Evolutionary conservation across 2,797 vertebrate species (phyloP).

Genomic region (Rhynchotus rufescens): DNA sequence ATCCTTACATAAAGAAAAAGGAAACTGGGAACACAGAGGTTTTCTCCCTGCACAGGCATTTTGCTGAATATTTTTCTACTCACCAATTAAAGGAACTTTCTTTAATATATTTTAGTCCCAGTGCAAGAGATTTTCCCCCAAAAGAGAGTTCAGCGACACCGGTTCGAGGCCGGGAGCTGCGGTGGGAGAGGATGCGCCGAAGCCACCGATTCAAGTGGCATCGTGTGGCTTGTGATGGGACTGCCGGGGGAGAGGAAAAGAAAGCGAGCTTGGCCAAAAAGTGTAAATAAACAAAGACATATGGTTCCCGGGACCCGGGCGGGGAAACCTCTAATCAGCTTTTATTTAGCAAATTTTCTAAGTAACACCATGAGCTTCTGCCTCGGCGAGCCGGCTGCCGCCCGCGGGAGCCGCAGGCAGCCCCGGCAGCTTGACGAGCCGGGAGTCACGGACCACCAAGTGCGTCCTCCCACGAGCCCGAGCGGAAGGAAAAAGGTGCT

Average conservation of each 20-base stretch:
- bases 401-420: background rate
- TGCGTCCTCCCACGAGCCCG: no score
- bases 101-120: background rate
- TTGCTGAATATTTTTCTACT: background rate
- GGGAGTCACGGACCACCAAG: no score
- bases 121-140: background rate
- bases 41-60: background rate
- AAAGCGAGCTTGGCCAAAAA: background rate
- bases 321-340: background rate
- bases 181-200: background rate
- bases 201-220: background rate
- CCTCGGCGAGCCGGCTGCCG: background rate
- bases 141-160: fast-evolving
- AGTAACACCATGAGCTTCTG: background rate
- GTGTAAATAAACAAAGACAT: background rate
- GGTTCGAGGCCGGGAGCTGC: background rate
- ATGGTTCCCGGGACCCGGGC: background rate
- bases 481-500: no score
- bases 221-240: fast-evolving
- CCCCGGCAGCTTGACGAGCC: background rate
- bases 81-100: background rate
- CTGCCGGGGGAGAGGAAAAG: background rate
- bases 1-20: slow-evolving; percentile 6
- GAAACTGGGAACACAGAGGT: slow-evolving; percentile 53
- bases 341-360: background rate